phyloP scores from a whole-genome alignment of 1,140 invertebrate genomes.

The Aphis gossypii region DNA sequence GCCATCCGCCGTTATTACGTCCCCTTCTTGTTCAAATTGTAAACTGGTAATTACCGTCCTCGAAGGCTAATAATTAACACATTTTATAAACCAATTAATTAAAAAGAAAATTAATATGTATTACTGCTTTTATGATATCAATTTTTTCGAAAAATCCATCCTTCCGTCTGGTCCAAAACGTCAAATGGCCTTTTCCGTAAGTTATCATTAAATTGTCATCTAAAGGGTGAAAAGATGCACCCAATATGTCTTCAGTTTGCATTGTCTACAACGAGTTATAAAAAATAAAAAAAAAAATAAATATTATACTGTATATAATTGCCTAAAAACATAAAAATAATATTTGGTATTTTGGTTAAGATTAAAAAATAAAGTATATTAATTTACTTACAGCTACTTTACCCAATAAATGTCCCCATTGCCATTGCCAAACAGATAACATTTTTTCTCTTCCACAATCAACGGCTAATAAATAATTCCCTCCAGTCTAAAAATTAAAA shows the following conservation, averaged over 20 bases:
- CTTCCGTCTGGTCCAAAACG: conserved; percentile 90
- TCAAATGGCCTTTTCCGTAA: conserved; percentile 89
- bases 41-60: conserved; percentile 82
- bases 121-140: conserved; percentile 83
- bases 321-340: not conserved
- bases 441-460: conserved; percentile 86
- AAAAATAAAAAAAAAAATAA: not conserved
- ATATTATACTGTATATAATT: not conserved
- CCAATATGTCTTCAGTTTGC: conserved; percentile 86
- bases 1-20: conserved; percentile 91
- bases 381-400: conserved; percentile 81
- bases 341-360: not conserved
- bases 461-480: conserved; percentile 84
- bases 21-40: conserved; percentile 91
- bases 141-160: conserved; percentile 88
- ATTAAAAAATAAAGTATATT: not conserved
- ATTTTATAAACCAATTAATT: not conserved
- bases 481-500: conserved; percentile 76
- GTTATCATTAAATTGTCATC: conserved; percentile 93
- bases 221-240: conserved; percentile 89
- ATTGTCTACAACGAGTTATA: conserved; percentile 68
- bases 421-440: conserved; percentile 88
- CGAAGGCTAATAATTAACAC: conserved; percentile 69
- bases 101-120: not conserved
- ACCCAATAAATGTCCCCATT: conserved; percentile 85